Evolutionary conservation across 1,140 invertebrate species (phyloP).

Genomic region (Danaus melanippus): DNA sequence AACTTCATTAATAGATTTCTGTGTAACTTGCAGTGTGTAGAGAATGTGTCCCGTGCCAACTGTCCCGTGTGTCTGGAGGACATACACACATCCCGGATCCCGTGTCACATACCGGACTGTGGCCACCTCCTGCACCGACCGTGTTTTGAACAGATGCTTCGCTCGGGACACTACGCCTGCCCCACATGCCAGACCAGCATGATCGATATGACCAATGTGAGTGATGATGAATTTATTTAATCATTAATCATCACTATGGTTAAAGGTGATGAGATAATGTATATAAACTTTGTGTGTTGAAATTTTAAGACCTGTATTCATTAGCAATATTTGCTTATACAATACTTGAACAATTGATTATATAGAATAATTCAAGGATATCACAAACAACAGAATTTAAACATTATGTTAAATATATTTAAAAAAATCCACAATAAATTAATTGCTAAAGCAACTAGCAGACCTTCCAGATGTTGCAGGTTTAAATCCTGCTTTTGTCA

Average conservation of each 20-base stretch:
- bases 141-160: constrained; percentile 84
- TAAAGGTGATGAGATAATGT: not conserved
- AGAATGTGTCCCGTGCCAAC: constrained; percentile 87
- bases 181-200: constrained; percentile 90
- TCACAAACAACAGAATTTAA: no score
- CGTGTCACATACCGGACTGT: constrained; percentile 89
- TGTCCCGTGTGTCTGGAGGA: constrained; percentile 91
- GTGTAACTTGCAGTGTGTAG: constrained; percentile 79
- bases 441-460: no score
- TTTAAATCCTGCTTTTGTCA: no score
- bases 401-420: no score
- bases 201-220: constrained; percentile 83
- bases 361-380: no score
- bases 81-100: constrained; percentile 89
- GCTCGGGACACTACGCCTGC: constrained; percentile 87
- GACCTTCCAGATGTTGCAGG: no score
- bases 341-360: no score
- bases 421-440: no score
- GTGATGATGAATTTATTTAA: constrained; percentile 10
- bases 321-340: no score
- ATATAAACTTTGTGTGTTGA: no score
- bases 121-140: constrained; percentile 87
- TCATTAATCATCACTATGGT: not conserved
- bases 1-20: constrained; percentile 5
- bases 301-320: no score